Evolutionary conservation across 2,888 invertebrate species (phyloP).

Genomic region (Coelopa pilipes): DNA sequence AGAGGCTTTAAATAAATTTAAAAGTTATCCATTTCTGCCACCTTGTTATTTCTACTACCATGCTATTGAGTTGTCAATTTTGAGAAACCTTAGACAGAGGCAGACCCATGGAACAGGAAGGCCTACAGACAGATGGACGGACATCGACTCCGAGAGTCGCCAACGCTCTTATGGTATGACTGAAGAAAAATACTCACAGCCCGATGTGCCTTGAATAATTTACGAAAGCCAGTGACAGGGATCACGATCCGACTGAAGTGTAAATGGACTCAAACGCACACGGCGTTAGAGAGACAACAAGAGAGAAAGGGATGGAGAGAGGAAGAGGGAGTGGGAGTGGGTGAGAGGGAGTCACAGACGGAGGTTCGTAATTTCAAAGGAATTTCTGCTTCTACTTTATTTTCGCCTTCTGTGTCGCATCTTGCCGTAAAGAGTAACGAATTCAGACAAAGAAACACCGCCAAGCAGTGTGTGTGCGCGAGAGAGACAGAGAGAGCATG

Average conservation of each 20-base stretch:
- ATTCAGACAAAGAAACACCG: slow-evolving; percentile 25
- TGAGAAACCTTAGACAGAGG: no score
- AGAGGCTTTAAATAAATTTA: no score
- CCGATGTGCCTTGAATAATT: slow-evolving; percentile 31
- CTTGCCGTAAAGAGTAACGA: background rate
- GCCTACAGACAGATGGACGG: background rate
- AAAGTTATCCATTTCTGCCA: no score
- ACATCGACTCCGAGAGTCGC: background rate
- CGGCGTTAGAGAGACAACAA: background rate
- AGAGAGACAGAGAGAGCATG: no score
- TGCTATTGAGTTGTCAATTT: no score
- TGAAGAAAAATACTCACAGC: background rate
- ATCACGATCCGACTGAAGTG: slow-evolving; percentile 7
- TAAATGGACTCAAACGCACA: slow-evolving; percentile 11
- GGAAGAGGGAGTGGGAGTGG: no score
- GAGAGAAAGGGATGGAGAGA: background rate
- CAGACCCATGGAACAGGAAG: background rate
- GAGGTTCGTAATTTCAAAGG: slow-evolving; percentile 16
- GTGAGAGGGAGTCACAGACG: background rate
- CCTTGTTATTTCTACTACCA: no score
- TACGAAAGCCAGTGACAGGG: slow-evolving; percentile 5
- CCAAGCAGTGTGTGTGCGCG: no score
- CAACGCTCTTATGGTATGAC: background rate
- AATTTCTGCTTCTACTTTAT: slow-evolving; percentile 16
- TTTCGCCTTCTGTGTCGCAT: slow-evolving; percentile 3